Conservation (phyloP, 2,888 invertebrate species). For the Meloe dianella region DNA sequence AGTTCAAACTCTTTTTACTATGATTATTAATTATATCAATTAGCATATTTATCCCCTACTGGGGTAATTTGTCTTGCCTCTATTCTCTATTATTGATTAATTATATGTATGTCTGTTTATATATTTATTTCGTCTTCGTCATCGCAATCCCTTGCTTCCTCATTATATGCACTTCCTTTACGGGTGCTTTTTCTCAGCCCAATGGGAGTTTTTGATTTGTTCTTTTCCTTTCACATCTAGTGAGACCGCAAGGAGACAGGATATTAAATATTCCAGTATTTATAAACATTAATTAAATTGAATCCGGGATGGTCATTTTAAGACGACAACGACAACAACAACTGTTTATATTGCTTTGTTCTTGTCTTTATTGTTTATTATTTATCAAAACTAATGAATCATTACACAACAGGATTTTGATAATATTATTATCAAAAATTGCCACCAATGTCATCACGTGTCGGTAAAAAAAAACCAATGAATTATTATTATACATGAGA, state of each 20-base stretch:
- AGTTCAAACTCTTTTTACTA: neutral
- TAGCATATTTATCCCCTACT: slow-evolving; percentile 2
- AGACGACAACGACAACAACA: neutral
- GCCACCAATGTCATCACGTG: neutral
- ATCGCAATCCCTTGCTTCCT: slow-evolving; percentile 53
- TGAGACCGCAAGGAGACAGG: slow-evolving; percentile 39
- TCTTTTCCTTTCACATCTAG: slow-evolving; percentile 54
- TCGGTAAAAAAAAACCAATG: neutral
- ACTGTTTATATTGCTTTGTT: neutral
- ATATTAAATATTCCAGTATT: slow-evolving; percentile 48
- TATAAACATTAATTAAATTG: slow-evolving; percentile 28
- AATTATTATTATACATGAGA: too few relatives aligned
- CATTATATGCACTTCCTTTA: slow-evolving; percentile 57
- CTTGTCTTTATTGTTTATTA: neutral
- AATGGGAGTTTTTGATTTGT: slow-evolving; percentile 55
- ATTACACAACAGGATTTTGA: slow-evolving; percentile 12
- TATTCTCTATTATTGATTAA: neutral
- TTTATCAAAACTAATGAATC: slow-evolving; percentile 7
- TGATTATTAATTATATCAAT: neutral
- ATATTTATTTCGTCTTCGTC: slow-evolving; percentile 39
- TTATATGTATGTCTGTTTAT: slow-evolving; percentile 17
- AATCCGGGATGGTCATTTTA: slow-evolving; percentile 12
- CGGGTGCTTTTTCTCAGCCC: slow-evolving; percentile 53
- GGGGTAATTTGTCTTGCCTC: slow-evolving; percentile 11
- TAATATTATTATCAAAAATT: slow-evolving; percentile 2